Conservation (phyloP, 2,113 vertebrate species). For the Junco hyemalis region DNA sequence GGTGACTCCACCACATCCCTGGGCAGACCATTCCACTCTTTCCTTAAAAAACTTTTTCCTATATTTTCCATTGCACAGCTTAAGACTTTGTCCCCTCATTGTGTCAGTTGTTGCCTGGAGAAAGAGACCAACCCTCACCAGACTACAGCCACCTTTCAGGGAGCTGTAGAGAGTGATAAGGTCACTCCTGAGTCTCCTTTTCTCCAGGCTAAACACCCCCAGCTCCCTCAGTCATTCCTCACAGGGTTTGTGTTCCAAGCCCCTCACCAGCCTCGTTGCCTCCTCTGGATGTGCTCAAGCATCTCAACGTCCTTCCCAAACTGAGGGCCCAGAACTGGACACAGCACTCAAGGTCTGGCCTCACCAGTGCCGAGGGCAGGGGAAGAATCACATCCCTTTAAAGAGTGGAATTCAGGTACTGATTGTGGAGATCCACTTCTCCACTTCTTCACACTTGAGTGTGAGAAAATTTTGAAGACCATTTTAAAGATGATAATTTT, state of each 20-base stretch:
- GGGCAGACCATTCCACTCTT: too few relatives aligned
- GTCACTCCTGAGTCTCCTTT: background rate
- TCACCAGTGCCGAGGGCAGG: fast-evolving
- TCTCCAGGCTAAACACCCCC: background rate
- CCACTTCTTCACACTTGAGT: background rate
- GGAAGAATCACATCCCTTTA: background rate
- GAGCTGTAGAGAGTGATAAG: background rate
- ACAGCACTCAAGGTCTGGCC: too few relatives aligned
- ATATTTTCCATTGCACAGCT: too few relatives aligned
- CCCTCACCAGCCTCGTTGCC: background rate
- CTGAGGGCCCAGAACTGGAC: background rate
- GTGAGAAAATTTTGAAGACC: background rate
- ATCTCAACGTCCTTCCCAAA: fast-evolving
- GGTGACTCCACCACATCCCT: too few relatives aligned
- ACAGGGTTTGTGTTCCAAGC: background rate
- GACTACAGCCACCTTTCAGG: background rate
- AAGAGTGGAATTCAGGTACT: background rate
- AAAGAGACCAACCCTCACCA: background rate
- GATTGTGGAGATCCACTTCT: background rate
- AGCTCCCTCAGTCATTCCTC: background rate
- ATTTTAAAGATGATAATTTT: background rate
- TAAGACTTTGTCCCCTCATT: too few relatives aligned
- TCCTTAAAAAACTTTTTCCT: too few relatives aligned
- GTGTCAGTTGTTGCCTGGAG: background rate
- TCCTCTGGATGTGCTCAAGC: fast-evolving